Base-by-base conservation (phyloP, 2,888 invertebrate species). In the Geotrupes spiniger region DNA sequence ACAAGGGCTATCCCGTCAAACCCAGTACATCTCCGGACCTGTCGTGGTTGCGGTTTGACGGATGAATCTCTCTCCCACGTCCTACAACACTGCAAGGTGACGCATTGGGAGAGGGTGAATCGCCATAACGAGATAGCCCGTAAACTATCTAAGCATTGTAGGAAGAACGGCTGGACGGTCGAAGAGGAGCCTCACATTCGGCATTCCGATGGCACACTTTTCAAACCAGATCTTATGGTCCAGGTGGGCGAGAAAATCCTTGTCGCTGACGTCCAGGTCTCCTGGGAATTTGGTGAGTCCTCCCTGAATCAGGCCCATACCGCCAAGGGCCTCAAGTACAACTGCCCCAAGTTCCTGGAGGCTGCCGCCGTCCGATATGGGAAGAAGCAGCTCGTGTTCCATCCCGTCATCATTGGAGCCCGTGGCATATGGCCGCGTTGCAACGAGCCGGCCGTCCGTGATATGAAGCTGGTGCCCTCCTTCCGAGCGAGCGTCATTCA, bases 171-270 rank as follows among this genome's bases (percentile, higher is more conserved):
- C 2, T 57, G 37, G 40, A 11, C 5, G 6, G 54, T 50, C 2
- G 54, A 55, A 17, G 54, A 52, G 9, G 62, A 63, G 44, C 61
- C 59, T 0, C 49, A 53, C 16, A 41, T 62, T n/a, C 37, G 53
- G 1, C 47, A 54, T 36, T 1, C 6, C 1, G 56, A 61, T 15
- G 62, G 61, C 1, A 25, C 15, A 1, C 49, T 62, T 0, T 54
- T 36, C 14, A 62, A 60, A 21, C 62, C 63, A 1, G 58, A 58
- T 42, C 12, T 61, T 1, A 42, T 41, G 1, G 10, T 59, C 1
- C 46, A 52, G 27, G 16, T 31, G 28, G 37, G 9, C 2, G 36
- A 40, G 10, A 6, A n/a, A 1, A n/a, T 46, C 2, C 12, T 48
- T 1, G 8, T 50, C 1, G 21, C 25, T 10, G 53, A 56, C 25